Base-by-base conservation (phyloP, 2,888 invertebrate genomes). In the Lepidocyrtoides sp. region DNA sequence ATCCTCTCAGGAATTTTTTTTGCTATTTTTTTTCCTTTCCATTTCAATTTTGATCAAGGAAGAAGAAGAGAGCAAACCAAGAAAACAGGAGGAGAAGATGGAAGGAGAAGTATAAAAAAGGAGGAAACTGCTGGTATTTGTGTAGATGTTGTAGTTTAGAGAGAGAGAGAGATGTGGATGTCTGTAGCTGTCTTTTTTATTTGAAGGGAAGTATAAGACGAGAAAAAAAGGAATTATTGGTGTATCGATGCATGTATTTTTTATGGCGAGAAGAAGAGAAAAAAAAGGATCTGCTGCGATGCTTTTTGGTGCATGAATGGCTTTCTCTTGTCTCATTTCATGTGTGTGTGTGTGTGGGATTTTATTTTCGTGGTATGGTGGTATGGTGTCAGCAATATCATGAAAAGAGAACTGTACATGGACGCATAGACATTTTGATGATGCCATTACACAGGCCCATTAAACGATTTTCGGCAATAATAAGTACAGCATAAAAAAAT, bases 31-130 rank as follows among this genome's bases (percentile, higher is more conserved):
- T 54, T n/a, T 60, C n/a, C 60, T 51, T 84, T 84, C 83, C 12
- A 66, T 48, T 51, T 51, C 86, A 91, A 86, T 91, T 91, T 75
- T 60, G 87, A 87, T 86, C 90, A 85, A 44, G 2, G 44, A 63
- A 75, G 44, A n/a, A 63, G 57, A 41, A 17, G 36, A 60, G 41
- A 54, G 10, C 60, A 54, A 82, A 82, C 17, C 63, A 7, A 29
- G n/a, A 17, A 79, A 57, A 29, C 17, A 29, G 48, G 48, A 77
- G 44, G 20, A 57, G 29, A 57, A 82, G 60, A 20, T 17, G n/a
- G 41, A 60, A 36, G 23, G n/a, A 12, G 0, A 66, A 3, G 1
- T 29, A 26, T 26, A 63, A 63, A 29, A 36, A 36, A 17, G 29
- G 4, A 69, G 36, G 29, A 26, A 5, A 1, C 12, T 8, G 14